Base-by-base conservation (phyloP, 1,140 invertebrate species). In the Pygmarrhopalites habei region DNA sequence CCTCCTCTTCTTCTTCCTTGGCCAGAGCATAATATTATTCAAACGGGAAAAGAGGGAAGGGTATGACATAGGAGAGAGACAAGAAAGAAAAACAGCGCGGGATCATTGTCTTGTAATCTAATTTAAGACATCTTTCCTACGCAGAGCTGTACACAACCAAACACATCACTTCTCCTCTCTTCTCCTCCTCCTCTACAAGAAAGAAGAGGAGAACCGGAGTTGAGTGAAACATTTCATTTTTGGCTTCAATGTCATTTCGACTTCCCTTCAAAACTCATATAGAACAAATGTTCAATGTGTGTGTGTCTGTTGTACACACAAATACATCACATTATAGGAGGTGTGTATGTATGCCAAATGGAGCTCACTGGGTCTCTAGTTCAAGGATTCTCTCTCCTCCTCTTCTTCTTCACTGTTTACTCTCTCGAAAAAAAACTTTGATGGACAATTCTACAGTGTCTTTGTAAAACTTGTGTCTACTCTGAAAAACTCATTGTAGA, bases 361-460 rank as follows among this genome's bases (percentile, higher is more conserved):
- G 19, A 39, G 47, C 29, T 60, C 30, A 60, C 47, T 60, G 41
- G 60, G 61, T 62, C 61, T 62, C 32, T 62, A 62, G 61, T 62
- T 62, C 61, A 62, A 62, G 61, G 61, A 30, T n/a, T n/a, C n/a
- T n/a, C n/a, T n/a, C n/a, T n/a, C n/a, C n/a, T n/a, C n/a, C n/a
- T n/a, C n/a, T n/a, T n/a, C n/a, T n/a, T n/a, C n/a, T n/a, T n/a
- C n/a, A n/a, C n/a, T n/a, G n/a, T n/a, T n/a, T n/a, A n/a, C n/a
- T n/a, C n/a, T n/a, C n/a, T n/a, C n/a, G n/a, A n/a, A n/a, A n/a
- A n/a, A n/a, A n/a, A n/a, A n/a, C n/a, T 57, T 41, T 5, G 7
- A 19, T 53, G 21, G 35, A 17, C 17, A 39, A 39, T 7, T 39
- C 35, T 17, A 10, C 10, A 10, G 35, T 39, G 35, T 39, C 17